These are phyloP conservation scores for Rissa tridactyla DNA, from an alignment of 2,113 vertebrate species.

Conservation along the genomic window DNA sequence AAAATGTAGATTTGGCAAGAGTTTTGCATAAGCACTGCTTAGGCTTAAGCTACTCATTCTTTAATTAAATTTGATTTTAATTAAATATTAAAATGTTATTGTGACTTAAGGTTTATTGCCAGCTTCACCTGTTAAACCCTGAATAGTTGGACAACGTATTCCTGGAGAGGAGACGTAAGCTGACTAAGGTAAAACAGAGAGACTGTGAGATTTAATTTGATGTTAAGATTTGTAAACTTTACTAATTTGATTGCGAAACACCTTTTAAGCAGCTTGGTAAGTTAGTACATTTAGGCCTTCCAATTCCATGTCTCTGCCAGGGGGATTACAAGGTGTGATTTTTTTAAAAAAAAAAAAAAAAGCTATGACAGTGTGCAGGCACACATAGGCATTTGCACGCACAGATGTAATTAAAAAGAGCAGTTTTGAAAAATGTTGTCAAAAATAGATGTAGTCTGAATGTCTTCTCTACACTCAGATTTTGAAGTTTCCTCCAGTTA, in stretches of 20 bases:
- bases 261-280: background rate
- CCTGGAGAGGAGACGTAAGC: conserved; percentile 28
- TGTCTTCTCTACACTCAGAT: background rate
- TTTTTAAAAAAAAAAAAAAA: background rate
- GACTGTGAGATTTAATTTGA: background rate
- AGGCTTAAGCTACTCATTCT: background rate
- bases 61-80: background rate
- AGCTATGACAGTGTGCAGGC: background rate
- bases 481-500: background rate
- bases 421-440: background rate
- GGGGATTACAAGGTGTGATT: background rate
- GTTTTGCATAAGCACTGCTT: background rate
- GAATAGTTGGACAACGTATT: conserved; percentile 45
- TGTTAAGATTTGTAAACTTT: background rate
- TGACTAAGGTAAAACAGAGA: conserved; percentile 42
- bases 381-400: background rate
- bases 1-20: background rate
- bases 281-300: background rate
- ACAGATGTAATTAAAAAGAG: background rate
- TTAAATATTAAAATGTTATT: conserved; percentile 42
- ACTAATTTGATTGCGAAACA: background rate
- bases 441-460: background rate
- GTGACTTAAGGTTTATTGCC: conserved; percentile 46
- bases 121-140: conserved; percentile 33
- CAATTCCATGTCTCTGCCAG: background rate